Base-by-base conservation (phyloP, 2,888 invertebrate genomes). In the Noctua comes region DNA sequence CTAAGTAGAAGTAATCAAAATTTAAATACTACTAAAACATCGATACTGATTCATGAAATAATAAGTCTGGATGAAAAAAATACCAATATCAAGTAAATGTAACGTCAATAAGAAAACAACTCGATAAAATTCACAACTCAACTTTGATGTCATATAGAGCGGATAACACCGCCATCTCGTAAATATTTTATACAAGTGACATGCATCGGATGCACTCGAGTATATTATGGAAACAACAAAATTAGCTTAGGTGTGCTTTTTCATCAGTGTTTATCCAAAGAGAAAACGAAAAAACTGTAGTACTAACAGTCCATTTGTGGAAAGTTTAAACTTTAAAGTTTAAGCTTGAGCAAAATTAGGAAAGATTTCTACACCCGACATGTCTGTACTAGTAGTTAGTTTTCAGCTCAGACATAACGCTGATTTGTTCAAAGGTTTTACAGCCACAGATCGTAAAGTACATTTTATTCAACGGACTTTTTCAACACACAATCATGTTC, bases 81-180 rank as follows among this genome's bases (percentile, higher is more conserved):
- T 72, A 68, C 77, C 43, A 79, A 73, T 85, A 79, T 73, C 57
- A 75, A 75, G 87, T 90, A 89, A 76, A 79, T 89, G 66, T 83
- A 78, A 76, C 65, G 31, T 82, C 79, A 85, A 86, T 85, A 73
- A 85, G 71, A 85, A 85, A 78, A 82, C 78, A 78, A 77, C 84
- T 88, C 77, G 71, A 65, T 83, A 79, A 74, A 85, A 69, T 59
- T 75, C 70, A 48, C 73, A 65, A 76, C 57, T 48, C 74, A 65
- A 73, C 51, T 48, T 59, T 54, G 36, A 81, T 57, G 40, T 72
- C 21, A 73, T 65, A 85, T 64, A 77, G 91, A 90, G 90, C 48
- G n/a, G 76, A 40, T 78, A 84, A 68, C 79, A 86, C 81, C 72
- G 72, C 43, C 27, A 54, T 1, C 24, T 31, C 73, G 24, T 75